These are phyloP conservation scores for Gerris lacustris DNA, from an alignment of 2,888 invertebrate genomes.

Conservation along the genomic window DNA sequence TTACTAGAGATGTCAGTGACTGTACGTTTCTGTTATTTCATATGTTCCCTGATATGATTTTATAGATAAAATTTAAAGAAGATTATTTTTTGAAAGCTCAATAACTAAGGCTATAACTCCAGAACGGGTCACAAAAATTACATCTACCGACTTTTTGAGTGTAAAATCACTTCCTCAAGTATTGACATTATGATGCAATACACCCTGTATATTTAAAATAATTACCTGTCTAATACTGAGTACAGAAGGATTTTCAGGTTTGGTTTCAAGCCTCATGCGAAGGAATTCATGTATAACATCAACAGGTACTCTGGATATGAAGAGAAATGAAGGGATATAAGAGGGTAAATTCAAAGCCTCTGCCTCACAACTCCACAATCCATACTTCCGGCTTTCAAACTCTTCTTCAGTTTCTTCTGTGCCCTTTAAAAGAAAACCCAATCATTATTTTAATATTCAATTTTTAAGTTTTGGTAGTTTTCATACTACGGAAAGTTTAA, in stretches of 20 bases:
- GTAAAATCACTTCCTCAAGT: too few relatives aligned
- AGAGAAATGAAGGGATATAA: conserved; percentile 70
- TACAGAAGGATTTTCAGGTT: conserved; percentile 69
- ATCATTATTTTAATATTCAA: conserved; percentile 9
- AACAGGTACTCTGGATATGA: conserved; percentile 70
- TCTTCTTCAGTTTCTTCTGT: conserved; percentile 38
- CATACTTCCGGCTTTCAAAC: conserved; percentile 49
- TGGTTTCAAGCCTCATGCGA: conserved; percentile 67
- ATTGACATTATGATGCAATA: too few relatives aligned
- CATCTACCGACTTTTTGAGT: too few relatives aligned
- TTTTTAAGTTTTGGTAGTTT: too few relatives aligned
- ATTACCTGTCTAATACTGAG: conserved; percentile 69
- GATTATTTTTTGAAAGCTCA: too few relatives aligned
- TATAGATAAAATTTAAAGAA: too few relatives aligned
- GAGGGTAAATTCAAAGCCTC: conserved; percentile 68
- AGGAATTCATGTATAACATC: conserved; percentile 90
- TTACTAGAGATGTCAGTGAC: too few relatives aligned
- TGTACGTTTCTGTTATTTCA: too few relatives aligned
- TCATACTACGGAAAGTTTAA: conserved; percentile 24
- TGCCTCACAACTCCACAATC: conserved; percentile 65
- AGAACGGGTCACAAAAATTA: too few relatives aligned
- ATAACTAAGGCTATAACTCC: too few relatives aligned
- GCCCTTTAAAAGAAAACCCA: neutral
- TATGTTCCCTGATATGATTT: too few relatives aligned
- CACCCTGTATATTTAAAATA: neutral